Evolutionary conservation across 35 echinoderm and acorn worm species (phyloP).

Genomic region (Stichopus chloronotus): DNA sequence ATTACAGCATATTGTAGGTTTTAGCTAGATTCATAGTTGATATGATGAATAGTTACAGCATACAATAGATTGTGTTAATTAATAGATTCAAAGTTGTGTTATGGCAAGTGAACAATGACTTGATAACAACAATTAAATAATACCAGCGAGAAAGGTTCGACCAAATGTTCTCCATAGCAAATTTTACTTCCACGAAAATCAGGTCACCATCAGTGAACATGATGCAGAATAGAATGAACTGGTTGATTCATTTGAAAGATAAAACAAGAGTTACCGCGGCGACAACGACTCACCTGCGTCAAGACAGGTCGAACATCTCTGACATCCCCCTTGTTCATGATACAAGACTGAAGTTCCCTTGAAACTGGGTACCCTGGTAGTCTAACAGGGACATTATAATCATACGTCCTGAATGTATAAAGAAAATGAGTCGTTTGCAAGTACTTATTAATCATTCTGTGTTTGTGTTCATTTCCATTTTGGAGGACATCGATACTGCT

Average conservation of each 20-base stretch:
- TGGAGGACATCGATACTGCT: no score
- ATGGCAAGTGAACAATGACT: no score
- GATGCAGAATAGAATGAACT: no score
- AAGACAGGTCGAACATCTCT: conserved; percentile 31
- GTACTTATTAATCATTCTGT: neutral
- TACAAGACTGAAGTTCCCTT: conserved; percentile 56
- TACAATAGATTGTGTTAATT: no score
- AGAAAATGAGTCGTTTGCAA: neutral
- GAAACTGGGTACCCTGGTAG: conserved; percentile 63
- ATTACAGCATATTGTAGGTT: neutral
- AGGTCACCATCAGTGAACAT: no score
- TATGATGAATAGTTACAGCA: no score
- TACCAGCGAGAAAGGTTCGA: no score
- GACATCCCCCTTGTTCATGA: conserved; percentile 57
- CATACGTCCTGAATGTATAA: conserved; percentile 29
- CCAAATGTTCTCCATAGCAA: no score
- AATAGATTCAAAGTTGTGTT: no score
- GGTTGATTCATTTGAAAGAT: no score
- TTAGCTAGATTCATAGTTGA: neutral
- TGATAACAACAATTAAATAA: no score
- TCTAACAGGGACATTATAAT: conserved; percentile 68
- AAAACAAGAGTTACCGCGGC: neutral
- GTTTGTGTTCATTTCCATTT: neutral
- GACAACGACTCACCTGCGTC: conserved; percentile 46
- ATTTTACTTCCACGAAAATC: no score